phyloP scores from a whole-genome alignment of 2,888 invertebrate species.

The Thecocarcelia acutangulata region DNA sequence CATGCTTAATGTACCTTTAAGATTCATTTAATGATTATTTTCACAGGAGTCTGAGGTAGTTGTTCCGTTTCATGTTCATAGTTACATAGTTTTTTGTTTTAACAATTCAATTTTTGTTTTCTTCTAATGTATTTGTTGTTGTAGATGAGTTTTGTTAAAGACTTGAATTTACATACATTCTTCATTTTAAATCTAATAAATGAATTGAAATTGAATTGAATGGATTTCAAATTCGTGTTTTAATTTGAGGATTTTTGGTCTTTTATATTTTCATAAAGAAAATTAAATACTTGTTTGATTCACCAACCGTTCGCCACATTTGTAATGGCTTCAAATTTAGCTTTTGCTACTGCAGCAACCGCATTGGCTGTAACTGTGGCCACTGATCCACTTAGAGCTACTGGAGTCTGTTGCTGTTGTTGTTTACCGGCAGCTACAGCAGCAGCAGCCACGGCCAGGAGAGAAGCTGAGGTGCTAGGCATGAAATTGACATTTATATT shows the following conservation, averaged over 20 bases:
- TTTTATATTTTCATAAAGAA: conserved; percentile 34
- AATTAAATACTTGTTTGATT: conserved; percentile 44
- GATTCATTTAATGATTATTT: conserved; percentile 75
- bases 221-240: conserved; percentile 36
- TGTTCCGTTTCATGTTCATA: conserved; percentile 63
- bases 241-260: conserved; percentile 32
- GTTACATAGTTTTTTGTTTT: conserved; percentile 29
- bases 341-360: conserved; percentile 74
- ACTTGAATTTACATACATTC: conserved; percentile 15
- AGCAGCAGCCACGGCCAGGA: conserved; percentile 75
- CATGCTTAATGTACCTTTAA: conserved; percentile 51
- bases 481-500: conserved; percentile 93
- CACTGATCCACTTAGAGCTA: conserved; percentile 63
- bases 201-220: neutral
- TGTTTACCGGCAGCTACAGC: conserved; percentile 74
- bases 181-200: conserved; percentile 14
- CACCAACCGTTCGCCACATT: conserved; percentile 79
- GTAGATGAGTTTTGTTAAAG: neutral
- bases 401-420: conserved; percentile 72
- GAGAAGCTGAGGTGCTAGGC: conserved; percentile 75
- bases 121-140: conserved; percentile 25
- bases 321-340: conserved; percentile 79
- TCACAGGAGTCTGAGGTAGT: conserved; percentile 80
- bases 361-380: conserved; percentile 71
- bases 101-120: conserved; percentile 27